phyloP scores from a whole-genome alignment of 2,113 vertebrate genomes.

The Todiramphus chloris region DNA sequence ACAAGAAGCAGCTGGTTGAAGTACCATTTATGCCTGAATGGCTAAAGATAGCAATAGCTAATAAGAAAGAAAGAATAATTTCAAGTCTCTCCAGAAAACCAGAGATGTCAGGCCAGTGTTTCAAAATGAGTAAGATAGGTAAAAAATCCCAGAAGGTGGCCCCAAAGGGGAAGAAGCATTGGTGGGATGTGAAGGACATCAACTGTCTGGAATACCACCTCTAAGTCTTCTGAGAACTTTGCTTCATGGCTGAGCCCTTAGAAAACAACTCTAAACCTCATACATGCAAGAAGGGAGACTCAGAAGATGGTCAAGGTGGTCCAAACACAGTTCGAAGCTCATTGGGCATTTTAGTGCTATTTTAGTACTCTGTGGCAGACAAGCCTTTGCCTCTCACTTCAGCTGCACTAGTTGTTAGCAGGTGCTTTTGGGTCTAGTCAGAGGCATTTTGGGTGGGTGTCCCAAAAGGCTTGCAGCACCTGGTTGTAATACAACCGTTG shows the following conservation, averaged over 20 bases:
- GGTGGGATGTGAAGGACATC: background rate
- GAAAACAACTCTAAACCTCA: background rate
- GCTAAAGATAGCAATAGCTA: background rate
- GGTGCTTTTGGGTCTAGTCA: background rate
- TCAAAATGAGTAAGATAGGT: background rate
- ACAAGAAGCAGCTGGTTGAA: background rate
- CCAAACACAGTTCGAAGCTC: background rate
- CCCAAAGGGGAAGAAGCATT: background rate
- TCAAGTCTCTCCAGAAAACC: background rate
- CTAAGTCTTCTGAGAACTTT: background rate
- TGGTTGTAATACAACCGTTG: background rate
- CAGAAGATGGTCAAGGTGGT: background rate
- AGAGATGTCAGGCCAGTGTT: background rate
- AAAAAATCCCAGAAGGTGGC: background rate
- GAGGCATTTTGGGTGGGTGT: background rate
- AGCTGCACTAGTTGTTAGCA: background rate
- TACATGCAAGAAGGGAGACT: background rate
- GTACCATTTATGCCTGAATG: background rate
- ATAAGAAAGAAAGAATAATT: background rate
- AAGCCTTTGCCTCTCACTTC: background rate
- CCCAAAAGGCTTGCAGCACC: fast-evolving
- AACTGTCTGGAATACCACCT: background rate
- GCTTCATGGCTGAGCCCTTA: background rate
- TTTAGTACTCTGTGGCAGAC: background rate
- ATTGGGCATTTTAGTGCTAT: background rate